phyloP scores from a whole-genome alignment of 1,140 invertebrate species.

The Papilio aristodemus region DNA sequence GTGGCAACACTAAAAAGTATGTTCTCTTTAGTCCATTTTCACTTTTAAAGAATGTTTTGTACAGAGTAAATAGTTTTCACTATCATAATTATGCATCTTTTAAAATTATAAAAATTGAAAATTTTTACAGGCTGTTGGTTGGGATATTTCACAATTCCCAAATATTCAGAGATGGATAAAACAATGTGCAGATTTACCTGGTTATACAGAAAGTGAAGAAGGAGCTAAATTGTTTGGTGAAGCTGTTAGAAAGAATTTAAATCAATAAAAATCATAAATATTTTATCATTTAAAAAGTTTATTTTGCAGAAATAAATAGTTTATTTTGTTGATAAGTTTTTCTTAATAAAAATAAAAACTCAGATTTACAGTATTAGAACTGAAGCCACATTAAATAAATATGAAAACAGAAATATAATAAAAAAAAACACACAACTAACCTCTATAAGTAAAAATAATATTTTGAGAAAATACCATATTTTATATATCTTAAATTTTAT shows the following conservation, averaged over 20 bases:
- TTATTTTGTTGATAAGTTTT: background rate
- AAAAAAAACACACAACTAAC: background rate
- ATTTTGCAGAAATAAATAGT: background rate
- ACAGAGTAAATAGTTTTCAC: too few relatives aligned
- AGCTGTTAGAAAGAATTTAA: conserved; percentile 79
- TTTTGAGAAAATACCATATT: conserved; percentile 29
- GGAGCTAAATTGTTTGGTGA: conserved; percentile 81
- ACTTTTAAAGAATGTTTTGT: too few relatives aligned
- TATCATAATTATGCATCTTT: too few relatives aligned
- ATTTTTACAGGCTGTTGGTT: conserved; percentile 82
- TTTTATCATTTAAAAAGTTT: background rate
- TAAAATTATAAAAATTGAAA: background rate
- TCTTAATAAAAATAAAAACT: background rate
- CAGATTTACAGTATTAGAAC: background rate
- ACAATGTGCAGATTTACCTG: conserved; percentile 80
- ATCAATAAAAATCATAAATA: conserved; percentile 49
- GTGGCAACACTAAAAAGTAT: too few relatives aligned
- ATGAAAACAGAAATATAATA: background rate
- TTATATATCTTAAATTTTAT: too few relatives aligned
- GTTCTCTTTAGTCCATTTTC: too few relatives aligned
- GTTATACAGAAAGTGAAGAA: conserved; percentile 79
- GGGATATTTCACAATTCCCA: conserved; percentile 83
- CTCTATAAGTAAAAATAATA: background rate
- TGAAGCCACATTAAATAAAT: background rate
- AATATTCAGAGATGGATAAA: conserved; percentile 85